Base-by-base conservation (phyloP, 1,140 invertebrate genomes). In the Diprion similis region DNA sequence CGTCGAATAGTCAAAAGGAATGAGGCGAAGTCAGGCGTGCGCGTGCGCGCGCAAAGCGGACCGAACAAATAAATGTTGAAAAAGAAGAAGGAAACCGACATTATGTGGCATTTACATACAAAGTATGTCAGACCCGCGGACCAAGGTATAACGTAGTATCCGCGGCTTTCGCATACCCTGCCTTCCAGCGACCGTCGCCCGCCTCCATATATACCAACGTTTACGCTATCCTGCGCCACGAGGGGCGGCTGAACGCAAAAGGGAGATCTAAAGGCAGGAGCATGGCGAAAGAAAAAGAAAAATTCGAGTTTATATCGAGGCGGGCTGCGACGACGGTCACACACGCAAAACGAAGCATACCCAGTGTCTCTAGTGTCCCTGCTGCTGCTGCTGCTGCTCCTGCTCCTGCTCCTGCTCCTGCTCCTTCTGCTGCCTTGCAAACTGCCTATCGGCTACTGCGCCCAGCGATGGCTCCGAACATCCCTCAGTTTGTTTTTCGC, bases 91-190 rank as follows among this genome's bases (percentile, higher is more conserved):
- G 86, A 86, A 85, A 85, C 82, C 84, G 83, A 87, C 84, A 87
- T 88, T 87, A 88, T 87, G 83, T 85, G 84, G 84, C 84, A 88
- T 88, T 88, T 87, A 86, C 86, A 87, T 88, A 88, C 86, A 87
- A 88, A 88, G 85, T 88, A 88, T 88, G 84, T 88, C 86, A 87
- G 84, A 84, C 79, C 81, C 82, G 81, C 81, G 80, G 81, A 83
- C 82, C 79, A 51, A 83, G 83, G 83, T 82, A 86, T 86, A 87
- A 86, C 85, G 84, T 86, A 87, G 82, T 85, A 86, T 85, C 51
- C 82, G 83, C 78, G 77, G 77, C 79, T 70, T 82, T 81, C 80
- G 79, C 79, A 83, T 83, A 83, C 80, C 75, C 81, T 77, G 75
- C 72, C 76, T 77, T 76, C 77, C 78, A 70, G 77, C 71, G 75